These are phyloP conservation scores for Holothuria scabra DNA, from an alignment of 53 echinoderm and acorn worm genomes.

Conservation along the genomic window DNA sequence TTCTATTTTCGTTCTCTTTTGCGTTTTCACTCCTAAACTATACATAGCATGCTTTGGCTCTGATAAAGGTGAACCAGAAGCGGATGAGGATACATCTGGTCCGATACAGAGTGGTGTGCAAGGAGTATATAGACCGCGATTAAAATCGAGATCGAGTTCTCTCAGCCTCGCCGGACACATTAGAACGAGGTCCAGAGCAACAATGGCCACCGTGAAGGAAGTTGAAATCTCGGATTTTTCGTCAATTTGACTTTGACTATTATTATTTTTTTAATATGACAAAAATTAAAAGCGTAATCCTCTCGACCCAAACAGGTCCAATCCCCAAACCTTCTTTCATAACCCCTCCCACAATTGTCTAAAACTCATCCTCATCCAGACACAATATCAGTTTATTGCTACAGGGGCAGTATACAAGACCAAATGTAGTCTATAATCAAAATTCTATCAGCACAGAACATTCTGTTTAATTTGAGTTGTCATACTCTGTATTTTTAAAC, in stretches of 20 bases:
- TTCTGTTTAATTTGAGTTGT: too few relatives aligned
- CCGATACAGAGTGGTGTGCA: not conserved
- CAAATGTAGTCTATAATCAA: too few relatives aligned
- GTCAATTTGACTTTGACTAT: not conserved
- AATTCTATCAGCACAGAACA: too few relatives aligned
- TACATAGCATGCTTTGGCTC: constrained; percentile 51
- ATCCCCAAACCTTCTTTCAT: too few relatives aligned
- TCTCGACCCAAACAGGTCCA: too few relatives aligned
- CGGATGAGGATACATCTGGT: not conserved
- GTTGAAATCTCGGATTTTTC: not conserved
- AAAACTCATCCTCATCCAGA: too few relatives aligned
- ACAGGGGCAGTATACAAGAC: too few relatives aligned
- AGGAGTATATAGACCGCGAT: constrained; percentile 30
- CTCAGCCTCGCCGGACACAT: constrained; percentile 7
- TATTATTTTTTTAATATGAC: too few relatives aligned
- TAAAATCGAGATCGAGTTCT: constrained; percentile 21
- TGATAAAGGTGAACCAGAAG: not conserved
- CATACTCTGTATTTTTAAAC: too few relatives aligned
- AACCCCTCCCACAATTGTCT: too few relatives aligned
- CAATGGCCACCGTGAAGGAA: constrained; percentile 31
- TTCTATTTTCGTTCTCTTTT: constrained; percentile 63
- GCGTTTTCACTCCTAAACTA: constrained; percentile 70
- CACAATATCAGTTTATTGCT: too few relatives aligned
- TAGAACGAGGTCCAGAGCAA: constrained; percentile 1
- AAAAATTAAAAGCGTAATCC: too few relatives aligned